Conservation (phyloP, 2,113 vertebrate genomes). For the Nyctibius bracteatus region DNA sequence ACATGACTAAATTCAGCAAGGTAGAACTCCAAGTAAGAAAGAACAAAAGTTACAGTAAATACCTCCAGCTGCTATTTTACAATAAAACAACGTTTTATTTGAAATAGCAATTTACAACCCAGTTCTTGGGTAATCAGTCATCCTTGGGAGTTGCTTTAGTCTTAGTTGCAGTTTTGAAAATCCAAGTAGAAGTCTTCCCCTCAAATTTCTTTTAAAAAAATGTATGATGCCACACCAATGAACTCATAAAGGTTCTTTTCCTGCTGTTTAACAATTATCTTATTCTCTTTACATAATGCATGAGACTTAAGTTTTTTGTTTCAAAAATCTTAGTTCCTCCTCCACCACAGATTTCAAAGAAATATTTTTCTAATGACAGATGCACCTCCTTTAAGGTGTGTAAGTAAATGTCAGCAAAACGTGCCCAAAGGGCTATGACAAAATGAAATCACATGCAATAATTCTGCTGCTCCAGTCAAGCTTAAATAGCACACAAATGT, state of each 20-base stretch:
- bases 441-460: not conserved
- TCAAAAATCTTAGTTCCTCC: not conserved
- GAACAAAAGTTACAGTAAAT: not conserved
- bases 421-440: not conserved
- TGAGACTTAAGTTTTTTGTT: not conserved
- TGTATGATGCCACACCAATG: rapidly evolving
- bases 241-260: not conserved
- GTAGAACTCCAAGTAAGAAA: not conserved
- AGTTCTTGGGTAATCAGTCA: not conserved
- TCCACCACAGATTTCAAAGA: not conserved
- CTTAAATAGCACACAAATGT: not conserved
- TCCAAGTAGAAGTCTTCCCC: not conserved
- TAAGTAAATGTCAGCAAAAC: not conserved
- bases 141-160: not conserved
- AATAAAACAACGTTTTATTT: not conserved
- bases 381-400: not conserved
- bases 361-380: not conserved
- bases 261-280: not conserved
- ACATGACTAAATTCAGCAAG: not conserved
- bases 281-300: not conserved
- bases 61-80: not conserved
- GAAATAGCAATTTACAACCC: not conserved
- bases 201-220: not conserved
- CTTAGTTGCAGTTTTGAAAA: not conserved
- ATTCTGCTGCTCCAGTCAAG: not conserved